Base-by-base conservation (phyloP, 2,888 invertebrate genomes). In the Synanthedon andrenaeformis region DNA sequence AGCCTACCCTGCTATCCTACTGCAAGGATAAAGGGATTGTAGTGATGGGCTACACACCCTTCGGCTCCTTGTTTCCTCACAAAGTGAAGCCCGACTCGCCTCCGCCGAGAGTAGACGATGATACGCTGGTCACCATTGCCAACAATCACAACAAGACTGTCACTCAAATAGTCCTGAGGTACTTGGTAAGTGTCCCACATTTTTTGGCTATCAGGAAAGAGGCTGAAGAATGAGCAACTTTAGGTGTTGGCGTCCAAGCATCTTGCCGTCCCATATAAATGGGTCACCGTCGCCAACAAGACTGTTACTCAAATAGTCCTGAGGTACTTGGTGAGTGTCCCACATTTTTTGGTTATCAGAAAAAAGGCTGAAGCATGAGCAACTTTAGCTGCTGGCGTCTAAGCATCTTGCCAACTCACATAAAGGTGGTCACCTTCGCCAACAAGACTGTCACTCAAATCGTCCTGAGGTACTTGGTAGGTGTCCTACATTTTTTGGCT, bases 31-130 rank as follows among this genome's bases (percentile, higher is more conserved):
- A 90, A 45, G 84, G 82, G 51, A 91, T 96, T 50, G 77, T 83
- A 0, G 76, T 96, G 60, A 92, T 88, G 69, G 95, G 86, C 0
- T 96, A 93, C 76, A 91, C 92, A 42, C 94, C 95, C 0, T 86
- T 96, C 55, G 95, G 94, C 3, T 79, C 83, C 0, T 63, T 85
- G 45, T 74, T 83, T 63, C 68, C 69, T 52, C 58, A 13, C 13
- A 89, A 89, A 41, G 90, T 90, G 0, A 80, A 78, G 6, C 64
- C 69, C 0, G 82, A 88, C 53, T 80, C 88, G 4, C 89, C 90
- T 0, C 72, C 81, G 6, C 90, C 91, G 0, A 77, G 89, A 0
- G 79, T 91, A 8, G 88, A 89, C 45, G 88, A 91, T 55, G 79
- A 86, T 0, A 79, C 80, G 57, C 83, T 92, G 1, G 64, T 81